Base-by-base conservation (phyloP, 2,113 vertebrate genomes). In the Perognathus longimembris region DNA sequence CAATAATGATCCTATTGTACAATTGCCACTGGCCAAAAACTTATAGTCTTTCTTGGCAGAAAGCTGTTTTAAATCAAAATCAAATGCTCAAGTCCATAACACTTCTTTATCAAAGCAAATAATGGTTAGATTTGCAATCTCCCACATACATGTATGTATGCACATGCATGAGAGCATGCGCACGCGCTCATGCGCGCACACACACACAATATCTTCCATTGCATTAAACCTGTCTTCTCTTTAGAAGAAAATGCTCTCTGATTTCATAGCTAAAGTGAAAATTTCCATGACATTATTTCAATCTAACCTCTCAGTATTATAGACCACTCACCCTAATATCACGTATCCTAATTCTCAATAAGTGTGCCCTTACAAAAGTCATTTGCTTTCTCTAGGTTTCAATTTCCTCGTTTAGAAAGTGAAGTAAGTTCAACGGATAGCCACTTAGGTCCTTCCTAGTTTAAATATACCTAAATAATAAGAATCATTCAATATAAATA, bases 1-100 rank as follows among this genome's bases (percentile, higher is more conserved):
- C n/a, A 89, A 74, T 32, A 88, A 92, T 77, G 40, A 87, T 82
- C n/a, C 50, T 95, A 77, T 94, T 87, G 89, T 80, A 26, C 63
- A 85, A 77, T 95, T 89, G 77, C 80, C 77, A 63, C 88, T 84
- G 26, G 57, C 84, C 89, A 91, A 96, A 94, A 93, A 42, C 54
- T 78, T 93, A 17, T 54, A 85, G 26, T n/a, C 67, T 74, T 92
- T 90, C 71, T 82, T 93, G 59, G 73, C 69, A 95, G 64, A 92
- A 94, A 88, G 57, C 63, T 22, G 86, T 92, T 84, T 95, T 80
- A 76, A 92, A 21, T 92, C 50, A 70, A 96, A 92, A 45, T 73
- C 38, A 92, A 91, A 88, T 78, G 66, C 32, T 94, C 90, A 82
- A 90, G 34, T 87, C 14, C 77, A 61, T 70, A 34, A 17, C 9